Percentiles rank a stretch among this genome's conserved stretches.
phyloP scores from a whole-genome alignment of 2,113 vertebrate species.

The Coptodon rendalli region DNA sequence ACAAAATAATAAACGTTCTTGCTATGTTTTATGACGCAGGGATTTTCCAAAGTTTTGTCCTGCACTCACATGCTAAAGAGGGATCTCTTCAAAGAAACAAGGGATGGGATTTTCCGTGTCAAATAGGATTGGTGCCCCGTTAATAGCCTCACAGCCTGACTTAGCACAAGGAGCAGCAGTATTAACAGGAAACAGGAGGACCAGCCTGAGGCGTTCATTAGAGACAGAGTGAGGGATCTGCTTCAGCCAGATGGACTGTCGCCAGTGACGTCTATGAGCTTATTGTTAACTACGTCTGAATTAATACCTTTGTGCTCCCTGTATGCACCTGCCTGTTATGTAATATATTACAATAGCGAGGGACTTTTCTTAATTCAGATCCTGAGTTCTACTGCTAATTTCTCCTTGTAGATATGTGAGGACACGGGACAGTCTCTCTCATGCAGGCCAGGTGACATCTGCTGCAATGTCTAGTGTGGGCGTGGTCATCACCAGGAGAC shows the following conservation, averaged over 20 bases:
- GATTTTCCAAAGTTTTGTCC: neutral
- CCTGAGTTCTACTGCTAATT: neutral
- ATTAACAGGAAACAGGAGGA: constrained; percentile 9
- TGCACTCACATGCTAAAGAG: neutral
- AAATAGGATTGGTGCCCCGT: constrained; percentile 48
- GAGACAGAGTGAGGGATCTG: neutral
- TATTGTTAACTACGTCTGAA: neutral
- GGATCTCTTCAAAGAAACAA: constrained; percentile 24
- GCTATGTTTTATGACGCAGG: neutral
- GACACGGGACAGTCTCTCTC: constrained; percentile 88
- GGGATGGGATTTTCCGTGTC: constrained; percentile 61
- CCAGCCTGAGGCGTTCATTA: neutral
- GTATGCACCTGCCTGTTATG: neutral
- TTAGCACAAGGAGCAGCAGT: constrained; percentile 29
- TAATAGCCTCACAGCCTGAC: constrained; percentile 58
- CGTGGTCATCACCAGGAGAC: constrained; percentile 83
- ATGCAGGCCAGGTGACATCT: constrained; percentile 88
- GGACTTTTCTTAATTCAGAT: neutral
- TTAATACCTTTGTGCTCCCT: neutral
- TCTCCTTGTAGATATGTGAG: constrained; percentile 80
- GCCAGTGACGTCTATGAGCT: neutral
- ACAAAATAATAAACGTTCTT: neutral
- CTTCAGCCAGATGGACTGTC: neutral
- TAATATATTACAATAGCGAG: neutral
- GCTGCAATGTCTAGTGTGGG: constrained; percentile 84